A percentile compares a stretch with the other conserved stretches of the same genome.
Conservation (phyloP, 2,888 invertebrate genomes). For the Theodoxus fluviatilis region DNA sequence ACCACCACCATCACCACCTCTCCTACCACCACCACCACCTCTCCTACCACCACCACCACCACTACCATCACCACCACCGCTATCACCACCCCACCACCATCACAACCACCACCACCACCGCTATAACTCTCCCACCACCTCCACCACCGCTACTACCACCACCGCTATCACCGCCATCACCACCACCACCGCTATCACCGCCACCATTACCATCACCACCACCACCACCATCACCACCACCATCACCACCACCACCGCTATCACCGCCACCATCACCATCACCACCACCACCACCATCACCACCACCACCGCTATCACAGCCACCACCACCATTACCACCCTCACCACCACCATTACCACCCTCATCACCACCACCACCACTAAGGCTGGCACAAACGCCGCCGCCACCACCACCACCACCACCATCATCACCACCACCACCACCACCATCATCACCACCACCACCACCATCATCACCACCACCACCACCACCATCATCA, state of each 20-base stretch:
- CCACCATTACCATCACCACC: neutral
- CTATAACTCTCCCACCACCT: no score
- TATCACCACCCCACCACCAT: no score
- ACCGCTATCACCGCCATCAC: neutral
- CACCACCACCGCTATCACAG: no score
- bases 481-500: no score
- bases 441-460: conserved; percentile 2
- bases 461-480: conserved; percentile 1
- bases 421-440: neutral
- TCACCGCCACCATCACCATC: neutral
- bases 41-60: no score
- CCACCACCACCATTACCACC: no score
- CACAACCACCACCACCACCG: no score
- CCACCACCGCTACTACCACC: neutral
- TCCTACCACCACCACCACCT: no score
- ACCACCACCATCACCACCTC: no score
- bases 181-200: neutral
- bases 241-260: neutral
- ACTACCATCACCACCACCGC: neutral
- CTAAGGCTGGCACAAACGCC: neutral
- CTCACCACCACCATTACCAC: no score
- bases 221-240: conserved; percentile 4
- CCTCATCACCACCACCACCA: no score
- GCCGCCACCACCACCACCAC: neutral
- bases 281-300: neutral